Conservation (phyloP, 2,797 vertebrate genomes). For the Meda fulgida region DNA sequence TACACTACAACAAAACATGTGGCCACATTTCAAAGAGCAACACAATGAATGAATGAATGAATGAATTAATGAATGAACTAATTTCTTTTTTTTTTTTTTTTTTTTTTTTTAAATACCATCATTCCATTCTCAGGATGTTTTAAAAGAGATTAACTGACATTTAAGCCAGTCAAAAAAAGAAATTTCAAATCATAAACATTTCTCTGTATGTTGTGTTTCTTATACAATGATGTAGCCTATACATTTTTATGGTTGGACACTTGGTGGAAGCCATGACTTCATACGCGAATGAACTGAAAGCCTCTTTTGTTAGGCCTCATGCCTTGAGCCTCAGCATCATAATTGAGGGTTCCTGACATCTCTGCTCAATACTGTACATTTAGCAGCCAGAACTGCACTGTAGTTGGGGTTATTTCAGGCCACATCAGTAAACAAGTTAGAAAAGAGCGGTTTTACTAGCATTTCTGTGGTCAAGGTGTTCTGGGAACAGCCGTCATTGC, state of each 20-base stretch:
- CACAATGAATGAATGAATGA: no score
- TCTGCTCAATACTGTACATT: slow-evolving; percentile 49
- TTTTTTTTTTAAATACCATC: no score
- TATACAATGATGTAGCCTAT: slow-evolving; percentile 4
- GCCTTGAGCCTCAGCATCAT: slow-evolving; percentile 52
- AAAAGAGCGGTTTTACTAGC: slow-evolving; percentile 69
- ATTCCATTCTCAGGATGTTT: no score
- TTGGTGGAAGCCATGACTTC: slow-evolving; percentile 46
- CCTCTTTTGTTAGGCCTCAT: slow-evolving; percentile 65
- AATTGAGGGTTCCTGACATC: slow-evolving; percentile 49
- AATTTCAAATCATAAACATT: no score
- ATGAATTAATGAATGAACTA: rapidly evolving
- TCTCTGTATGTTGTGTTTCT: not conserved
- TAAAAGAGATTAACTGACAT: not conserved
- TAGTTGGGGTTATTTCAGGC: slow-evolving; percentile 68
- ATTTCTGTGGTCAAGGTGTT: slow-evolving; percentile 58
- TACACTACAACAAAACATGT: not conserved
- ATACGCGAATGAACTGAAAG: slow-evolving; percentile 62
- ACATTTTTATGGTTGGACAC: slow-evolving; percentile 24
- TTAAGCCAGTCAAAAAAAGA: no score
- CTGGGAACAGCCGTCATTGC: slow-evolving; percentile 62
- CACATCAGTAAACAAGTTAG: slow-evolving; percentile 74
- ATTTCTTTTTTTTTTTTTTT: no score
- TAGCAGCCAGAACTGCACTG: slow-evolving; percentile 54
- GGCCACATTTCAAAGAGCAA: not conserved